Base-by-base conservation (phyloP, 2,113 vertebrate species). In the Grammomys dolichurus region DNA sequence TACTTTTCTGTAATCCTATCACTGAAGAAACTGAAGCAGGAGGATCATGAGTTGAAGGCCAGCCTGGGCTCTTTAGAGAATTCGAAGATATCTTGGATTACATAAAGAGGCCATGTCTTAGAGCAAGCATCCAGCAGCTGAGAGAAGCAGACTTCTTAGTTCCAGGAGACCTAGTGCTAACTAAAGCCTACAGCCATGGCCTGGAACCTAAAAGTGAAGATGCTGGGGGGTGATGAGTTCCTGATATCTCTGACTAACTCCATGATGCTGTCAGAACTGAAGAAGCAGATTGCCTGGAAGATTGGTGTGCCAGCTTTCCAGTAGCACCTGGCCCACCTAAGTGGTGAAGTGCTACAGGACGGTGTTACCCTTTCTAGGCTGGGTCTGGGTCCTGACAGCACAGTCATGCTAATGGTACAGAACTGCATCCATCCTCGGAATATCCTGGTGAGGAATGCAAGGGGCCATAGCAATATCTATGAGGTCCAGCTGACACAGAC, bases 381-480 rank as follows among this genome's bases (percentile, higher is more conserved):
- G 92, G 95, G 96, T 54, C 69, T 98, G 86, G 0, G 7, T 9
- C 36, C 96, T 0, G 73, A 69, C 31, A 75, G 95, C 77, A 69
- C 33, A 0, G 33, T 97, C 11, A 5, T 96, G 91, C 36, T 98
- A 63, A 1, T 97, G 40, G 96, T 97, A 33, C 16, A 96, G 77
- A 51, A 9, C 1, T 69, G 76, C 3, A 22, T n/a, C 0, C 0
- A 1, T 0, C 72, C 77, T 33, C n/a, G 96, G 81, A 95, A 12
- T 86, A 95, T 98, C 90, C 89, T 98, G 86, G 97, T 98, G 94
- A 86, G 5, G 28, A 97, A 97, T 0, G 8, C 82, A 43, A 82
- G 7, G 67, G 82, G 97, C 22, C 60, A 40, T 6, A 84, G 14
- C 91, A 73, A 19, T 0, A 0, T 24, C 67, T 98, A 97, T 3